Percentiles rank a stretch among this genome's conserved stretches.
Conservation (phyloP, 2,888 invertebrate genomes). For the Mesochorus sp. region DNA sequence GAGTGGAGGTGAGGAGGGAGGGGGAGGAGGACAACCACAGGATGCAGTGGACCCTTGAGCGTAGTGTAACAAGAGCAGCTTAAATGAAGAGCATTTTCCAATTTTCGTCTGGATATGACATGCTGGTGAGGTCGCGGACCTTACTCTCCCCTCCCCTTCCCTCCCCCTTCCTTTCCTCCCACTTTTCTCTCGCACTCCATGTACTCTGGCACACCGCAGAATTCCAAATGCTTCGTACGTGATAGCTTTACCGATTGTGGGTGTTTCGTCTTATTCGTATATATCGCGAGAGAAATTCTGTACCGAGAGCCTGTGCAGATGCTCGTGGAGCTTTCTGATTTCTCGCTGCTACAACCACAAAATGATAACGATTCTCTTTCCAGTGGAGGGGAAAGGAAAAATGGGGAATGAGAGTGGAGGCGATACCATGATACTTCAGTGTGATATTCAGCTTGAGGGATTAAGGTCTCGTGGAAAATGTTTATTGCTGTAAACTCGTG, state of each 20-base stretch:
- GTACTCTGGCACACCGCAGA: constrained; percentile 46
- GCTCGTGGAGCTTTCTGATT: constrained; percentile 27
- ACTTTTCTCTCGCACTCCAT: constrained; percentile 14
- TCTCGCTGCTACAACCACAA: constrained; percentile 20
- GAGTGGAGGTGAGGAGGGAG: not conserved
- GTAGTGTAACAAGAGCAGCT: constrained; percentile 49
- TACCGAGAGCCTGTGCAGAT: constrained; percentile 5
- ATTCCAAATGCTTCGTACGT: constrained; percentile 63
- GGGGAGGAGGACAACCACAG: constrained; percentile 41
- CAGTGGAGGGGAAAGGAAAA: no score
- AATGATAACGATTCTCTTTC: constrained; percentile 30
- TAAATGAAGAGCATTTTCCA: constrained; percentile 75
- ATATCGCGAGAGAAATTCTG: constrained; percentile 31
- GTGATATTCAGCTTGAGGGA: no score
- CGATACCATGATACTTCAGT: not conserved
- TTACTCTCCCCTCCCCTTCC: constrained; percentile 53
- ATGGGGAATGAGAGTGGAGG: no score
- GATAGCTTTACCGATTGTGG: constrained; percentile 59
- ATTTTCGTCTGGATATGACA: constrained; percentile 77
- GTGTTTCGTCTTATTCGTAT: constrained; percentile 36
- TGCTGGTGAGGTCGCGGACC: constrained; percentile 63
- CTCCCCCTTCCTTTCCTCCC: constrained; percentile 19
- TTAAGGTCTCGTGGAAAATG: no score
- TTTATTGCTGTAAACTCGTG: no score
- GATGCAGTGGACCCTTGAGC: constrained; percentile 55